Evolutionary conservation across 2,888 invertebrate species (phyloP).

Genomic region (Hermodice carunculata): DNA sequence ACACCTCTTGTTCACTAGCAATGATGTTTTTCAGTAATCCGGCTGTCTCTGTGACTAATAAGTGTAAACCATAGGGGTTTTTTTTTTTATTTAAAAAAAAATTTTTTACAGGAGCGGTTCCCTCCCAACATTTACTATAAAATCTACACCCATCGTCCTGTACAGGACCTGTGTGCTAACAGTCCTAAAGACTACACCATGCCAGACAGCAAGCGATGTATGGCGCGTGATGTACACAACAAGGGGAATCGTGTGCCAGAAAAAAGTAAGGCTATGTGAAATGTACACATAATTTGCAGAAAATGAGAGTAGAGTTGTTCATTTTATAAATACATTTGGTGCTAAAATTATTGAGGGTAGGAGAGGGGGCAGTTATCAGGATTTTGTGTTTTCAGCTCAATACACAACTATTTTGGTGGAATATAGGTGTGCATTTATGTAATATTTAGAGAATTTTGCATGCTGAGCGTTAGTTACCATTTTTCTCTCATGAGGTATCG

Average conservation of each 20-base stretch:
- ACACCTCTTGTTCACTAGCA: not conserved
- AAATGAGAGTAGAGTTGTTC: no score
- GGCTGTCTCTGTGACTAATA: not conserved
- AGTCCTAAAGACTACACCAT: slow-evolving; percentile 68
- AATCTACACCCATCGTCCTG: slow-evolving; percentile 68
- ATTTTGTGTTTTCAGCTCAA: no score
- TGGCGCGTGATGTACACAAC: slow-evolving; percentile 59
- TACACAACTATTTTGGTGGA: no score
- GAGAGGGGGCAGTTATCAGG: no score
- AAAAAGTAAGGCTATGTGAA: slow-evolving; percentile 8
- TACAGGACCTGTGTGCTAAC: slow-evolving; percentile 68
- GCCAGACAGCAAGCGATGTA: slow-evolving; percentile 50
- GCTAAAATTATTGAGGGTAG: no score
- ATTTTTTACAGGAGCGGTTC: slow-evolving; percentile 60
- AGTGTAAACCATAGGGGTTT: not conserved
- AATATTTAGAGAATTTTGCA: no score
- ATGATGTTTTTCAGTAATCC: not conserved
- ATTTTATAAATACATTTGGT: no score
- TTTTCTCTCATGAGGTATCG: no score
- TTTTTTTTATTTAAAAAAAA: slow-evolving; percentile 1
- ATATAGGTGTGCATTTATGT: no score
- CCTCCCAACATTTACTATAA: slow-evolving; percentile 70
- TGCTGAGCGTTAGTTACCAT: no score
- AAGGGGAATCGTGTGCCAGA: slow-evolving; percentile 30
- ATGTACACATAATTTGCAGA: no score